Evolutionary conservation across 2,888 invertebrate genomes (phyloP).

Genomic region (Nomada fucata): DNA sequence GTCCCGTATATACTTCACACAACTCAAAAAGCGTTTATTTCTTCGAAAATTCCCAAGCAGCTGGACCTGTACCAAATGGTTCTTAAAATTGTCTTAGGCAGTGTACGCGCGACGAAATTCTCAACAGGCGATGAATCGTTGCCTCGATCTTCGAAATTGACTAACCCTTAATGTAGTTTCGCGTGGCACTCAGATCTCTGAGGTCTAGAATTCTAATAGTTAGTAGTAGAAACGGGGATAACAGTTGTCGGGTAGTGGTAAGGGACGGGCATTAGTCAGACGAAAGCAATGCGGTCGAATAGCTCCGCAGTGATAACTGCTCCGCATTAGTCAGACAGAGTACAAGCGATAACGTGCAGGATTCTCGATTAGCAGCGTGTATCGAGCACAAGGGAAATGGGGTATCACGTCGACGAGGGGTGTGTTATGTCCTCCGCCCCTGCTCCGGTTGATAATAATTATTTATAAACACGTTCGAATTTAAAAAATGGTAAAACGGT

Average conservation of each 20-base stretch:
- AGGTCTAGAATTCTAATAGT: background rate
- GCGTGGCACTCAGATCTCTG: too few species aligned
- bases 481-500: background rate
- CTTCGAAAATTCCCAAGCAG: too few species aligned
- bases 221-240: slow-evolving; percentile 29
- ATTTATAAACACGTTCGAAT: background rate
- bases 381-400: slow-evolving; percentile 22
- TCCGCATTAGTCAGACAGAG: slow-evolving; percentile 46
- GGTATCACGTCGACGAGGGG: slow-evolving; percentile 29
- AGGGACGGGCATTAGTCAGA: slow-evolving; percentile 49
- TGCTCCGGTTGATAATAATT: background rate
- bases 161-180: background rate
- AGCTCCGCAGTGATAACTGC: slow-evolving; percentile 55
- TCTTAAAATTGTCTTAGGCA: too few species aligned
- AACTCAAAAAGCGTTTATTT: too few species aligned
- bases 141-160: background rate
- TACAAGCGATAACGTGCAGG: slow-evolving; percentile 28
- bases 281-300: slow-evolving; percentile 40
- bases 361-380: slow-evolving; percentile 25
- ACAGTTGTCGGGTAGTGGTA: slow-evolving; percentile 37
- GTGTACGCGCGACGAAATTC: too few species aligned
- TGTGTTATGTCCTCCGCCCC: background rate
- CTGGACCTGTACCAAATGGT: too few species aligned
- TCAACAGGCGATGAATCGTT: too few species aligned
- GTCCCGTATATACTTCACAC: too few species aligned